Base-by-base conservation (phyloP, 1,140 invertebrate species). In the Arctopsyche grandis region DNA sequence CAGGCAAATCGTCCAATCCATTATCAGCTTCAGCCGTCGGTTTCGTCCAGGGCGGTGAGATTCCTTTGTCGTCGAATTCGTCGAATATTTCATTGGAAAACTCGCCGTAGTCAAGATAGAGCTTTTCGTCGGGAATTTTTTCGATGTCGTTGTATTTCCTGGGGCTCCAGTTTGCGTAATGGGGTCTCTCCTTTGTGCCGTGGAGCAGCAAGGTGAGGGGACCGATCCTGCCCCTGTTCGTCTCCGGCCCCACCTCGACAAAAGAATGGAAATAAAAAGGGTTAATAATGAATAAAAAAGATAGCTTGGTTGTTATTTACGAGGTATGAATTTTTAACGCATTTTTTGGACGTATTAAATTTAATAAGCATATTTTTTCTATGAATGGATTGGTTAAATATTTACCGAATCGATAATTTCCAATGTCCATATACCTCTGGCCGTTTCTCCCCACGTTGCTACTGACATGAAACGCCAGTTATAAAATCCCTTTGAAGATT, bases 381-480 rank as follows among this genome's bases (percentile, higher is more conserved):
- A 7, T 38, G 29, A 38, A 38, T 38, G 29, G 7, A 38, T 4
- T 38, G 29, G 1, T 66, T 26, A 24, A 26, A 26, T 66, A 77
- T 83, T 86, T 88, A 94, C 93, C 85, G 86, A 84, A 83, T 94
- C 93, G 16, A 85, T 80, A 75, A 94, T 86, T 10, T 87, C 85
- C 12, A 97, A 84, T 0, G 83, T 91, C 97, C 97, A 98, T 19
- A 87, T 85, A 0, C 95, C 96, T 16, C 84, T 84, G 3, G 95
- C 92, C 83, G 92, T 87, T 87, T 99, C 97, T 9, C 95, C 96
- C 97, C 97, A 99, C 5, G 93, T 95, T 63, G 96, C 96, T 0
- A 98, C 94, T 0, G 95, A 95, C 90, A 96, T 95, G 85, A 99
- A 95, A 52, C 92, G 93, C 95, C 97, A 99, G 79, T 93, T 91